Percentiles rank a stretch among this genome's conserved stretches.
phyloP scores from a whole-genome alignment of 2,113 vertebrate genomes.

The Ophiodon elongatus region DNA sequence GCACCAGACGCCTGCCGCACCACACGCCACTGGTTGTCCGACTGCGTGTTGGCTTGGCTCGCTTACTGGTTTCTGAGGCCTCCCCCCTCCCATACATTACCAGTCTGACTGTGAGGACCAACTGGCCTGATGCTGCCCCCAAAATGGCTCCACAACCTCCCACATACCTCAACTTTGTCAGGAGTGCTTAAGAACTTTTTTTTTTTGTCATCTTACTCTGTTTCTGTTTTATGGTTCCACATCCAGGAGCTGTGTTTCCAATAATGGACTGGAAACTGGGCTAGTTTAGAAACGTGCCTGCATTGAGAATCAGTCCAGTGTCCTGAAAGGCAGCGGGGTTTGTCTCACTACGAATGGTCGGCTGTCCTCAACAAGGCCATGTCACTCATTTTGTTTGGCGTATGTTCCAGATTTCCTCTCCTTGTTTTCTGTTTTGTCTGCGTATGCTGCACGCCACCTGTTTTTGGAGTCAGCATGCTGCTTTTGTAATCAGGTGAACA shows the following conservation, averaged over 20 bases:
- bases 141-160: conserved; percentile 49
- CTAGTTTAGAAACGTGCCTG: conserved; percentile 28
- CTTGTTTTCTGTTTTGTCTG: conserved; percentile 47
- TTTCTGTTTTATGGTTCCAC: conserved; percentile 52
- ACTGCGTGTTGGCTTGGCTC: conserved; percentile 41
- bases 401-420: conserved; percentile 63
- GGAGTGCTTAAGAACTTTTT: conserved; percentile 41
- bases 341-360: conserved; percentile 33
- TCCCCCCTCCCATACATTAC: conserved; percentile 30
- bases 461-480: conserved; percentile 67
- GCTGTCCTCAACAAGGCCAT: conserved; percentile 53
- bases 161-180: conserved; percentile 34
- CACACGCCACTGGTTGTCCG: conserved; percentile 56
- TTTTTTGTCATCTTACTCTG: conserved; percentile 19
- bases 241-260: conserved; percentile 54
- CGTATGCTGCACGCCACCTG: conserved; percentile 70
- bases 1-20: conserved; percentile 63
- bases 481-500: conserved; percentile 71
- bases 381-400: conserved; percentile 24
- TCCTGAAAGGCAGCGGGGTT: conserved; percentile 9
- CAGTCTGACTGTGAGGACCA: conserved; percentile 29
- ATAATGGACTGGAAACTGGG: conserved; percentile 43
- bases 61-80: conserved; percentile 39
- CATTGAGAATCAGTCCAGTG: conserved; percentile 53
- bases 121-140: conserved; percentile 47